These are phyloP conservation scores for Oreochromis grahami DNA, from an alignment of 2,797 vertebrate species.

Conservation along the genomic window DNA sequence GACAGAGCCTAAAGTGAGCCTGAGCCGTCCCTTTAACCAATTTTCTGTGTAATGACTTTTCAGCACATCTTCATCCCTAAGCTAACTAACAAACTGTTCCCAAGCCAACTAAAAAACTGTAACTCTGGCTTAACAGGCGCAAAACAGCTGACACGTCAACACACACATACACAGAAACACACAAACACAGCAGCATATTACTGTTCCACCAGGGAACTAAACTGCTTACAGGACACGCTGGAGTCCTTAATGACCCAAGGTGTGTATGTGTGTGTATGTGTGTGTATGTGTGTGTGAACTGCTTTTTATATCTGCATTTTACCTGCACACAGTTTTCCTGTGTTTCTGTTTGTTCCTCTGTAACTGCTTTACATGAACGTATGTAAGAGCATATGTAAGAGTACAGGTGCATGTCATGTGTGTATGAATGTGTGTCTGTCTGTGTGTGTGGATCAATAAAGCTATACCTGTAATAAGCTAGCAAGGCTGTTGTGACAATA, in stretches of 20 bases:
- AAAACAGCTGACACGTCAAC: conserved; percentile 69
- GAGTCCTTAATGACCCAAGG: conserved; percentile 64
- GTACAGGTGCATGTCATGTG: background rate
- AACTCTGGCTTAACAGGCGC: conserved; percentile 73
- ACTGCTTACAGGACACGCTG: conserved; percentile 74
- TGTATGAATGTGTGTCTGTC: background rate
- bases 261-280: background rate
- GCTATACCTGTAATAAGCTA: conserved; percentile 62
- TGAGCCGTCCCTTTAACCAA: conserved; percentile 24
- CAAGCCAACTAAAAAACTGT: conserved; percentile 63
- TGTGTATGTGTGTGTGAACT: background rate
- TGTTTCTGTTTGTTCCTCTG: background rate
- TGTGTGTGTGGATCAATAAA: conserved; percentile 57
- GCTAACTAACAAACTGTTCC: conserved; percentile 63
- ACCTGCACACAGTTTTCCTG: background rate
- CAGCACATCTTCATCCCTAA: conserved; percentile 50
- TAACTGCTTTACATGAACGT: conserved; percentile 13
- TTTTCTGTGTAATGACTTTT: conserved; percentile 56
- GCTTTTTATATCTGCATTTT: conserved; percentile 46
- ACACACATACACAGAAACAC: conserved; percentile 6
- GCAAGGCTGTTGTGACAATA: conserved; percentile 55
- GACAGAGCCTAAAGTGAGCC: background rate
- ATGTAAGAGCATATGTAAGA: background rate
- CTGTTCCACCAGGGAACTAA: conserved; percentile 63
- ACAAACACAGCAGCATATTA: conserved; percentile 56